Evolutionary conservation across 1,140 invertebrate genomes (phyloP).

Genomic region (Yoshiicerus persimilis): DNA sequence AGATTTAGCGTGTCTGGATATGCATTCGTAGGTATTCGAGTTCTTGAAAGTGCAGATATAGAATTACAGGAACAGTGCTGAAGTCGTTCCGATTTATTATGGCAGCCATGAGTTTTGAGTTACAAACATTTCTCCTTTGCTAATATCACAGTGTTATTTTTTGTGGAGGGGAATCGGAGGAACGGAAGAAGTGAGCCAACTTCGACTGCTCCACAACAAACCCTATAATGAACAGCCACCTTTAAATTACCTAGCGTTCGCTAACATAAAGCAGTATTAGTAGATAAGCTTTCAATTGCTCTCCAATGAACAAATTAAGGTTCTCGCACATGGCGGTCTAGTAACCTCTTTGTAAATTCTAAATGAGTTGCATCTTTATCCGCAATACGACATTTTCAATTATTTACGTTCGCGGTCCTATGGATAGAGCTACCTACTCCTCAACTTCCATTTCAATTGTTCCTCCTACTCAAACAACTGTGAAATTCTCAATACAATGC

Average conservation of each 20-base stretch:
- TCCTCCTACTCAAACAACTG: background rate
- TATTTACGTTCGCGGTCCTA: background rate
- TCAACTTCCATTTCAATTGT: background rate
- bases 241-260: background rate
- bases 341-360: conserved; percentile 8
- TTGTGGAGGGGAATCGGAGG: background rate
- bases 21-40: background rate
- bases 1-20: background rate
- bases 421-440: background rate
- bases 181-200: background rate
- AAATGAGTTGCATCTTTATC: conserved; percentile 7
- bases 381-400: conserved; percentile 22
- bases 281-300: background rate
- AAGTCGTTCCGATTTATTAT: background rate
- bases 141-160: background rate
- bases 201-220: background rate
- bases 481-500: background rate
- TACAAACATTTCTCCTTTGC: background rate
- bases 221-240: background rate
- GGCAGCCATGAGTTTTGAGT: background rate
- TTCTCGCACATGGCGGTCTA: background rate
- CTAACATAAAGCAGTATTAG: background rate
- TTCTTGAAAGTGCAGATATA: background rate
- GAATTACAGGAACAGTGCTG: background rate
- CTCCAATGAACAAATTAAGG: background rate